Evolutionary conservation across 2,888 invertebrate genomes (phyloP).

Genomic region (Carpatolechia fugitivella): DNA sequence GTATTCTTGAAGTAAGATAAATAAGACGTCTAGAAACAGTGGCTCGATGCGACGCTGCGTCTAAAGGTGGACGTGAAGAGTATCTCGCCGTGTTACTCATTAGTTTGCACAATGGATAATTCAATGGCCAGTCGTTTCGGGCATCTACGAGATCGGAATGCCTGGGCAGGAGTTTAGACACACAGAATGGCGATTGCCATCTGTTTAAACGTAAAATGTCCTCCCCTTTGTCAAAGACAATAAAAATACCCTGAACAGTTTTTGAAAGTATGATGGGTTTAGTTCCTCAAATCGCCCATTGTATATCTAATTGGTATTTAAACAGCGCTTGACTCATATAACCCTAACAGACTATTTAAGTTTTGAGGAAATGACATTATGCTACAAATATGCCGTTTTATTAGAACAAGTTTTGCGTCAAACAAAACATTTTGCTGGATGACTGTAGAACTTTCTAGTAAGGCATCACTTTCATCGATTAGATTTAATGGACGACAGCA

Average conservation of each 20-base stretch:
- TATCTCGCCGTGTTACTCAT: conserved; percentile 36
- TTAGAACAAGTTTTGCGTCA: no score
- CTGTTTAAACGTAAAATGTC: no score
- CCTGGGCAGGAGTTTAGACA: conserved; percentile 42
- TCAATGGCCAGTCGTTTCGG: conserved; percentile 53
- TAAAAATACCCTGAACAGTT: no score
- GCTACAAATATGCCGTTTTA: no score
- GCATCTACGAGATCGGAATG: conserved; percentile 53
- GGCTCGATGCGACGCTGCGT: conserved; percentile 35
- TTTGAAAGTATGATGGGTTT: no score
- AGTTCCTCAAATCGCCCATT: no score
- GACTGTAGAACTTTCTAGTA: not conserved
- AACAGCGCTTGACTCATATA: no score
- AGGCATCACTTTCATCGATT: not conserved
- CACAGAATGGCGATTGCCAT: not conserved
- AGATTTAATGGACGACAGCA: not conserved
- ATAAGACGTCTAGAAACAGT: not conserved
- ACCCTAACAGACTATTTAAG: no score
- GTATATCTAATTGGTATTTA: no score
- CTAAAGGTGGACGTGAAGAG: conserved; percentile 37
- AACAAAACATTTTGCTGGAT: not conserved
- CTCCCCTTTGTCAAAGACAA: no score
- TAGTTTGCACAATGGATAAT: conserved; percentile 65
- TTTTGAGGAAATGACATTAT: no score
- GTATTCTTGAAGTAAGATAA: no score